Base-by-base conservation (phyloP, 1,140 invertebrate species). In the Euglossa dilemma region DNA sequence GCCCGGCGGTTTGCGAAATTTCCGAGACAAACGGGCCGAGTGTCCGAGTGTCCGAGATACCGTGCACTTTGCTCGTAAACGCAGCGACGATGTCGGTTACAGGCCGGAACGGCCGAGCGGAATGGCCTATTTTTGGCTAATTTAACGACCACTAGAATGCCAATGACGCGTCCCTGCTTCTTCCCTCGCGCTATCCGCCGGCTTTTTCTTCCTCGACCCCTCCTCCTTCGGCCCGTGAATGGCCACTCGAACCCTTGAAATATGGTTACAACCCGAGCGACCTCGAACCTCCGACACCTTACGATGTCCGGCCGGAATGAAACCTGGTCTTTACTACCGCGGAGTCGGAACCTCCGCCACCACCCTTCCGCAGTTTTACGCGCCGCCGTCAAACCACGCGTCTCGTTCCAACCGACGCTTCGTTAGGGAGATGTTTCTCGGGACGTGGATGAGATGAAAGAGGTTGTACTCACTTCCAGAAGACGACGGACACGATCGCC, bases 401-500 rank as follows among this genome's bases (percentile, higher is more conserved):
- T 14, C 54, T 50, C 14, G 47, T 43, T 43, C 18, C n/a, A n/a
- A n/a, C n/a, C n/a, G n/a, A n/a, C n/a, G n/a, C n/a, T n/a, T n/a
- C n/a, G n/a, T n/a, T n/a, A n/a, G n/a, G n/a, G n/a, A n/a, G n/a
- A n/a, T n/a, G n/a, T n/a, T n/a, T n/a, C n/a, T n/a, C n/a, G n/a
- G n/a, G n/a, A n/a, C n/a, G n/a, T n/a, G n/a, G n/a, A n/a, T n/a
- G n/a, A 36, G 4, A 36, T 36, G 36, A 36, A 14, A 83, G n/a
- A n/a, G 61, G 57, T 23, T 73, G 52, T 93, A 97, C 97, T 97
- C 95, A 97, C 96, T 97, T 97, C 97, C 97, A 97, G 94, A 97
- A 96, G 88, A 97, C 95, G 81, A 97, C 95, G 88, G 96, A 96
- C 87, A 96, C 96, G 90, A 97, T 96, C 89, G 97, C 95, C 80